Conservation (phyloP, 2,113 vertebrate genomes). For the Naja naja region DNA sequence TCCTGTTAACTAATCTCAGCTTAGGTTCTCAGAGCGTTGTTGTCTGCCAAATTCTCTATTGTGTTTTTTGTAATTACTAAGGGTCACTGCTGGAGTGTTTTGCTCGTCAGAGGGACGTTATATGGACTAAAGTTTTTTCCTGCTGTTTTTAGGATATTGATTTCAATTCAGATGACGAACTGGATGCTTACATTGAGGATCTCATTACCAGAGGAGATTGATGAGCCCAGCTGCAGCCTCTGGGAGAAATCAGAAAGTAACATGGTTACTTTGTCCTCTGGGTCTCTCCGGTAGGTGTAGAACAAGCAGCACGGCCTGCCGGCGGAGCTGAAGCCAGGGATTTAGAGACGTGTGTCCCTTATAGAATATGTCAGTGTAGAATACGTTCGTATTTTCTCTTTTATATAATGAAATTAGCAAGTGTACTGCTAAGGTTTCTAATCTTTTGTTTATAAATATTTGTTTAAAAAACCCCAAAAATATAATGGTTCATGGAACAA, state of each 20-base stretch:
- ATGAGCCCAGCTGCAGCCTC: slow-evolving; percentile 40
- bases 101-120: neutral
- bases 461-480: slow-evolving; percentile 44
- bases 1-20: neutral
- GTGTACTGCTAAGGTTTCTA: slow-evolving; percentile 59
- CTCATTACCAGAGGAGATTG: slow-evolving; percentile 93
- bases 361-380: slow-evolving; percentile 46
- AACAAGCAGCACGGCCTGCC: too few species aligned
- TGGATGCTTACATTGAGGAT: slow-evolving; percentile 97
- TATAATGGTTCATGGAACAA: slow-evolving; percentile 47
- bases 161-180: slow-evolving; percentile 96
- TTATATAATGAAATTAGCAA: slow-evolving; percentile 43
- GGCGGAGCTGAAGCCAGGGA: neutral
- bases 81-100: neutral
- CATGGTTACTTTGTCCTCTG: neutral
- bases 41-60: neutral
- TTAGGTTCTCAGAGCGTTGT: neutral
- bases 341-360: slow-evolving; percentile 10
- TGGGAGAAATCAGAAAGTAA: slow-evolving; percentile 2
- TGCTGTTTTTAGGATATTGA: slow-evolving; percentile 87
- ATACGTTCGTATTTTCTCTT: slow-evolving; percentile 46
- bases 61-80: neutral
- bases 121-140: neutral
- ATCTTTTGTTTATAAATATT: slow-evolving; percentile 76
- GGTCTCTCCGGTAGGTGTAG: neutral